A percentile compares a stretch with the other conserved stretches of the same genome.
Conservation (phyloP, 2,797 vertebrate genomes). For the Peromyscus eremicus region DNA sequence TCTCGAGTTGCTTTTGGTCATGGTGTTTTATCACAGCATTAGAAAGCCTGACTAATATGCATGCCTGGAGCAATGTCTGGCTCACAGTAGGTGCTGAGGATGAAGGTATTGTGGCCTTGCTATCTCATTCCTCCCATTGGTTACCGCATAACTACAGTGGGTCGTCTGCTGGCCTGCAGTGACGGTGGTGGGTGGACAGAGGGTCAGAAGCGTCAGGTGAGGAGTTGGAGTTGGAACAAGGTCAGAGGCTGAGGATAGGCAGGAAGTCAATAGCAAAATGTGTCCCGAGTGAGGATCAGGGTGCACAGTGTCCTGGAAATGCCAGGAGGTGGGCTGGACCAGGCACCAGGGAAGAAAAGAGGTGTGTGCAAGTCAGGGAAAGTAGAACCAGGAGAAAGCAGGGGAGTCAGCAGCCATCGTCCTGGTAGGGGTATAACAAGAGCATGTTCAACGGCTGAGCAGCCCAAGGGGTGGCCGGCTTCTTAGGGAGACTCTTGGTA, state of each 20-base stretch:
- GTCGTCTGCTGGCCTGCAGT: background rate
- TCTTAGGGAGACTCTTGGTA: background rate
- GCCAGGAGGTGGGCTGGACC: background rate
- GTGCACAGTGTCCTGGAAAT: background rate
- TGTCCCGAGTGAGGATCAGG: background rate
- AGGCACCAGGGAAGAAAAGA: background rate
- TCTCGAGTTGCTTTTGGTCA: background rate
- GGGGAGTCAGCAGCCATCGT: background rate
- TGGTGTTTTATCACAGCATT: background rate
- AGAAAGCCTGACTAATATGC: background rate
- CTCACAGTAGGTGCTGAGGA: background rate
- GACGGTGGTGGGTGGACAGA: background rate
- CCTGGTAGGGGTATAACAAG: background rate
- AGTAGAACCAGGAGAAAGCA: background rate
- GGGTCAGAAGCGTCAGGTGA: background rate
- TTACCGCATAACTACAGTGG: background rate
- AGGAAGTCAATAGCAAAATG: background rate
- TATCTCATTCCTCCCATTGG: background rate
- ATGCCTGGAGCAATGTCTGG: fast-evolving
- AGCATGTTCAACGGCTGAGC: fast-evolving
- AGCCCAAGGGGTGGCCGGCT: background rate
- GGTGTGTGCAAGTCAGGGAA: background rate
- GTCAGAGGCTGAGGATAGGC: background rate
- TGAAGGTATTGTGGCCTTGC: fast-evolving
- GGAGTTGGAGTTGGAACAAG: background rate